Evolutionary conservation across 2,797 vertebrate species (phyloP), one percentile per base, ranked within the genome.

Genomic region (Galagoides demidoff): DNA sequence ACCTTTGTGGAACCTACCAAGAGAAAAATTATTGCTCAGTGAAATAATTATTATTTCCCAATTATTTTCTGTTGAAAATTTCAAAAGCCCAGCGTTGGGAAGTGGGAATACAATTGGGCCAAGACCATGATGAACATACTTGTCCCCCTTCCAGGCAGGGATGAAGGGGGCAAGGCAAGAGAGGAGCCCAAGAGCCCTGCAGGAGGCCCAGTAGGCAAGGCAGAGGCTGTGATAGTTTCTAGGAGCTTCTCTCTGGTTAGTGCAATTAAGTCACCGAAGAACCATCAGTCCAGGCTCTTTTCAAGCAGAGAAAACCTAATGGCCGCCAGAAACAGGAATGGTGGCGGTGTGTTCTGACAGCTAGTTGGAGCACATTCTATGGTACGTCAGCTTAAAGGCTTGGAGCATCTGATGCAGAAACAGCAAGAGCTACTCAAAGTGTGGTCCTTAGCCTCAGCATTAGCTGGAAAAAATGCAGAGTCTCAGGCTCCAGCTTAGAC

Each of bases 1-100:
- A 98, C 97, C 98, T 98, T 98, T 98, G 25, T 9, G 93, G 97
- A 97, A 97, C 95, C 74, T 95, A 96, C 77, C 73, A 22, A 74
- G 63, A 74, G 89, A n/a, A 94, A 96, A 85, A 57, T 92, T 93
- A 95, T 96, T 98, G 97, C 85, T 93, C 94, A 91, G n/a, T 25
- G 25, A 43, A 43, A 6, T 43, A 43, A 43, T 43, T 43, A 43
- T 43, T 43, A 43, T 43, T 43, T 43, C 39, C 39, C 39, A 43
- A 43, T 43, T 43, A 43, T 43, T 95, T 71, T 63, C 81, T 79
- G 20, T 97, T 95, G 92, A 96, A 98, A 94, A 98, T 74, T 97
- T 96, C 76, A 97, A 97, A 98, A 98, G 96, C 64, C 90, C 27
- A 96, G 59, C 85, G 97, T 95, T 52, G 64, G 97, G 97, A 92